Percentiles rank a stretch among this genome's conserved stretches.
Evolutionary conservation across 2,888 invertebrate genomes (phyloP).

Genomic region (Erebia epiphron): DNA sequence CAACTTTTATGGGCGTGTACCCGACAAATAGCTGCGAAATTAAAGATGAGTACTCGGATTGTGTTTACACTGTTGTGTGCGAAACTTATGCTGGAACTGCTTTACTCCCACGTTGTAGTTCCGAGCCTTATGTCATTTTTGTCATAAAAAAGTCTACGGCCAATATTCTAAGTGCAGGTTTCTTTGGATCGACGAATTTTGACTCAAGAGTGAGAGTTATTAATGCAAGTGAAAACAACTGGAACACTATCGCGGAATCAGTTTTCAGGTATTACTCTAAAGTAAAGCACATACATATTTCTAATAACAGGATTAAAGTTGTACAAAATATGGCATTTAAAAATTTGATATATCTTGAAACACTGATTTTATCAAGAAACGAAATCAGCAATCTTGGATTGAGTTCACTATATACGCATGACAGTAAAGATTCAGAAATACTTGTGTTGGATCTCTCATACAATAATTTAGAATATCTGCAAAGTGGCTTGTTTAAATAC

Average conservation of each 20-base stretch:
- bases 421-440: conserved; percentile 44
- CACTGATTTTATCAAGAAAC: conserved; percentile 63
- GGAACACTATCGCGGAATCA: conserved; percentile 51
- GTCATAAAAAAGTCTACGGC: conserved; percentile 49
- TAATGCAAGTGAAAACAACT: conserved; percentile 51
- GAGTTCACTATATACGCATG: conserved; percentile 50
- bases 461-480: conserved; percentile 53
- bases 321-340: conserved; percentile 58
- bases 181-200: conserved; percentile 69
- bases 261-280: conserved; percentile 61
- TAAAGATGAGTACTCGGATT: conserved; percentile 41
- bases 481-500: conserved; percentile 47
- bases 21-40: conserved; percentile 47
- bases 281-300: conserved; percentile 51
- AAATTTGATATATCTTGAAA: conserved; percentile 46
- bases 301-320: conserved; percentile 52
- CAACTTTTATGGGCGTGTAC: conserved; percentile 41
- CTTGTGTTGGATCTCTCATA: conserved; percentile 58
- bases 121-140: conserved; percentile 55
- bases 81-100: conserved; percentile 49
- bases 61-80: conserved; percentile 59
- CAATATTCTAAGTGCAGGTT: conserved; percentile 50
- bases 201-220: conserved; percentile 63
- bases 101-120: conserved; percentile 49
- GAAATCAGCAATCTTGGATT: conserved; percentile 50